These are phyloP conservation scores for Grantiella picta DNA, from an alignment of 2,113 vertebrate species.

Conservation along the genomic window DNA sequence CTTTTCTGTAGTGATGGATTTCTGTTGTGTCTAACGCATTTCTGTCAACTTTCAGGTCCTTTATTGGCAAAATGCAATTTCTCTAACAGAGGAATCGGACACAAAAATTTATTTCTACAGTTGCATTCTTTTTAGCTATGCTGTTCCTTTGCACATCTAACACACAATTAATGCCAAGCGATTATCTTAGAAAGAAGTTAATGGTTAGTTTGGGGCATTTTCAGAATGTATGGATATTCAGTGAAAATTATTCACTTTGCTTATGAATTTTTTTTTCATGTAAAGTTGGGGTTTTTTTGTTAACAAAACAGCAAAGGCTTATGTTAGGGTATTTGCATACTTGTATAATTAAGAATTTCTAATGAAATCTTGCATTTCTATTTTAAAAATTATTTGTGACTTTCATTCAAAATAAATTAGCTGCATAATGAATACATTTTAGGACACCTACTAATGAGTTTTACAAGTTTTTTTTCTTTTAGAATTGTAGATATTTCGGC, in stretches of 20 bases:
- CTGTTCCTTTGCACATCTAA: background rate
- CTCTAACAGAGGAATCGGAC: background rate
- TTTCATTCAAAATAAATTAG: background rate
- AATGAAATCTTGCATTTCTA: background rate
- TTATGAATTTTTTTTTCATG: background rate
- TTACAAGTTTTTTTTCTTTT: background rate
- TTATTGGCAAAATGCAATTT: constrained; percentile 13
- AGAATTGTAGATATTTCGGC: accelerated
- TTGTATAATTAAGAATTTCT: background rate
- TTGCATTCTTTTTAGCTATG: background rate
- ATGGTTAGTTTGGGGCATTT: background rate
- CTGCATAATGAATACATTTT: background rate
- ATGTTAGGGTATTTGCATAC: background rate
- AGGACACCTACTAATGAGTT: background rate
- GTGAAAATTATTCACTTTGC: background rate
- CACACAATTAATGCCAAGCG: background rate
- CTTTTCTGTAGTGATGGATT: constrained; percentile 27
- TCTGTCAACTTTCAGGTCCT: background rate
- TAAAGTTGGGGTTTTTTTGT: background rate
- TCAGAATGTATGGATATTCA: background rate
- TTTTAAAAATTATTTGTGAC: background rate
- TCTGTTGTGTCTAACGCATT: background rate
- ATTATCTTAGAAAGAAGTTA: background rate
- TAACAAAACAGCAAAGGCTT: background rate
- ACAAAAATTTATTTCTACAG: background rate